Percentiles rank a stretch among this genome's conserved stretches.
These are phyloP conservation scores for Tenebrosternarchus preto DNA, from an alignment of 2,113 vertebrate species.

Conservation along the genomic window DNA sequence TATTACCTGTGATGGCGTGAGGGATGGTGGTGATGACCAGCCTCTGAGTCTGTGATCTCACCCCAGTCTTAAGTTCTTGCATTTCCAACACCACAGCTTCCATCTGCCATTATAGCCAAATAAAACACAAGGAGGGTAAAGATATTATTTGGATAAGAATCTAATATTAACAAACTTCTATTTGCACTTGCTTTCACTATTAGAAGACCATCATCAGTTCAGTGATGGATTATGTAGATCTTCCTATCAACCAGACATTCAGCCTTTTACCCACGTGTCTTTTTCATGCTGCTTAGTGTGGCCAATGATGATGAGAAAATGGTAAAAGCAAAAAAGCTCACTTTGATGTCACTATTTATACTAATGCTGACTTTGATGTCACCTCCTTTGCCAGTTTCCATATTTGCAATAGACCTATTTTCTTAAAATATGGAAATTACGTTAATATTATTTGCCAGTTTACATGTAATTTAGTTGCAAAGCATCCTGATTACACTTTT, in stretches of 20 bases:
- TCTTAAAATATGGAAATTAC: conserved; percentile 13
- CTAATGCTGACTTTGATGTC: neutral
- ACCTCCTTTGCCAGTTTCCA: neutral
- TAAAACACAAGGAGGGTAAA: neutral
- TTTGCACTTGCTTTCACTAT: too few relatives aligned
- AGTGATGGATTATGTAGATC: too few relatives aligned
- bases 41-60: conserved; percentile 86
- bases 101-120: conserved; percentile 71
- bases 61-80: conserved; percentile 86
- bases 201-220: too few relatives aligned
- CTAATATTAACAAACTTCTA: too few relatives aligned
- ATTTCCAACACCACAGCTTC: conserved; percentile 89
- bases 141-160: neutral
- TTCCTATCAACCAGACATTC: neutral
- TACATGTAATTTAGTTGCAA: conserved; percentile 7
- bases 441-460: conserved; percentile 7
- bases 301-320: neutral
- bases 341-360: too few relatives aligned
- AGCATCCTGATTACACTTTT: neutral
- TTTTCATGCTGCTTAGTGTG: neutral
- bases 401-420: conserved; percentile 1
- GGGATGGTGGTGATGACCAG: conserved; percentile 85
- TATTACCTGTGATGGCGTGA: conserved; percentile 88
- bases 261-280: neutral
- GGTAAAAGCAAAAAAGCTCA: neutral